Conservation (phyloP, 1,140 invertebrate species). For the Atta colombica region DNA sequence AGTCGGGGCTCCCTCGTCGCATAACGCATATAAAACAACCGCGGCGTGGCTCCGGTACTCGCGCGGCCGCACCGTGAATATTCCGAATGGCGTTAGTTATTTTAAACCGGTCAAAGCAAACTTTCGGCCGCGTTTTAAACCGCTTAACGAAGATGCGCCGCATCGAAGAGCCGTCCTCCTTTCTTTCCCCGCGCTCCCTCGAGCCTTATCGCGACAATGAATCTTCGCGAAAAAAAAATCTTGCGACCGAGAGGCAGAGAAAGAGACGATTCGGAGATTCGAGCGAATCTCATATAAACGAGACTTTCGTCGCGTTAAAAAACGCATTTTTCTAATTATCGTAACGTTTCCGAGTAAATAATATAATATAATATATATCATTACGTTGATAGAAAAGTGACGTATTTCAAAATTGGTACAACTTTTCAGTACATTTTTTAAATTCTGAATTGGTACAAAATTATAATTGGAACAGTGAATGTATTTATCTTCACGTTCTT, state of each 20-base stretch:
- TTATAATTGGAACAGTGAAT: no score
- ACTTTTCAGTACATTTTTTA: no score
- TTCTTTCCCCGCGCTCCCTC: background rate
- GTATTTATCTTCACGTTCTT: no score
- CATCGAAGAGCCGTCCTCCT: constrained; percentile 76
- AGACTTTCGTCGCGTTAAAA: background rate
- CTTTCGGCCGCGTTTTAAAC: constrained; percentile 77
- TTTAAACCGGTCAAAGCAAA: constrained; percentile 85
- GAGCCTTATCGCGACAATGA: constrained; percentile 81
- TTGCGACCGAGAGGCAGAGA: constrained; percentile 27
- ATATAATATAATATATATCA: no score
- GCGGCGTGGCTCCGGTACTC: background rate
- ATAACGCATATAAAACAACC: constrained; percentile 43
- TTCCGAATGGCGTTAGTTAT: constrained; percentile 82
- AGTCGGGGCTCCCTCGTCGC: constrained; percentile 36
- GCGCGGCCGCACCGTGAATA: constrained; percentile 79
- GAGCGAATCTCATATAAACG: background rate
- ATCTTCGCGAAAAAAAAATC: constrained; percentile 78
- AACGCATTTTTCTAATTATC: background rate
- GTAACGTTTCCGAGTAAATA: background rate
- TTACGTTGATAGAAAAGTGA: no score
- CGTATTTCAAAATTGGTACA: no score
- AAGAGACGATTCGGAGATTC: background rate
- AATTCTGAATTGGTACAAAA: no score
- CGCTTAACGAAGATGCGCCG: constrained; percentile 82